Evolutionary conservation across 2,797 vertebrate species (phyloP).

Genomic region (Rhynchotus rufescens): DNA sequence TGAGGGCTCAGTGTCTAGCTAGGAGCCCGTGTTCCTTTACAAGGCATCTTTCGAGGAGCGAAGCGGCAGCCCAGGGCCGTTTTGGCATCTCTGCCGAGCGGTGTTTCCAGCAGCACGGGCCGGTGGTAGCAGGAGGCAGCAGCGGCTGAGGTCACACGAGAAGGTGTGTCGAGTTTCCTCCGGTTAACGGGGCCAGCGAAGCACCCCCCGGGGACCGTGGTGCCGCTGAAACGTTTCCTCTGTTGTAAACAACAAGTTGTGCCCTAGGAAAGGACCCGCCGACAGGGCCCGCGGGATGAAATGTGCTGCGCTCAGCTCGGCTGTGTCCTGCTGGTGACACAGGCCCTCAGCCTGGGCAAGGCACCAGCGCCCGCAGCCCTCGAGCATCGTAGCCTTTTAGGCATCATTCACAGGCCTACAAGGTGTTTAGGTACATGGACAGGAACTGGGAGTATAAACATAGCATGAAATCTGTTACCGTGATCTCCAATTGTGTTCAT

Average conservation of each 20-base stretch:
- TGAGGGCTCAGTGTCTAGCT: not conserved
- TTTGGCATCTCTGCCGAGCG: not conserved
- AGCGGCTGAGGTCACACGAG: not conserved
- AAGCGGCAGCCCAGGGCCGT: not conserved
- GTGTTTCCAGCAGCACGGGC: not conserved
- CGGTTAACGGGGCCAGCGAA: not conserved
- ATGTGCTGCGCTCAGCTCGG: not conserved
- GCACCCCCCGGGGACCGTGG: slow-evolving; percentile 2
- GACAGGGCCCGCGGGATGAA: not conserved
- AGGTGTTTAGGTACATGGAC: not conserved
- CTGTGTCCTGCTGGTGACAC: not conserved
- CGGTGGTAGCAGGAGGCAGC: not conserved
- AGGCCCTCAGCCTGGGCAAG: not conserved
- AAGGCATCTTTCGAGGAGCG: not conserved
- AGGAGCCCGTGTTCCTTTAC: not conserved
- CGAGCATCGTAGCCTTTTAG: not conserved
- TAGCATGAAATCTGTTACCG: not conserved
- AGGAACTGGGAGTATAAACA: not conserved
- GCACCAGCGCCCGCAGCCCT: not conserved
- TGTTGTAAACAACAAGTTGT: slow-evolving; percentile 56
- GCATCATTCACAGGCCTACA: not conserved
- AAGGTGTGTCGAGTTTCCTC: slow-evolving; percentile 44
- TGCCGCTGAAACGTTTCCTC: slow-evolving; percentile 44
- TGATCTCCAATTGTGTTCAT: not conserved
- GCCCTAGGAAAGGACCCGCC: slow-evolving; percentile 19